A percentile compares a stretch with the other conserved stretches of the same genome.
phyloP scores from a whole-genome alignment of 1,140 invertebrate species.

The Coenobita brevimanus region DNA sequence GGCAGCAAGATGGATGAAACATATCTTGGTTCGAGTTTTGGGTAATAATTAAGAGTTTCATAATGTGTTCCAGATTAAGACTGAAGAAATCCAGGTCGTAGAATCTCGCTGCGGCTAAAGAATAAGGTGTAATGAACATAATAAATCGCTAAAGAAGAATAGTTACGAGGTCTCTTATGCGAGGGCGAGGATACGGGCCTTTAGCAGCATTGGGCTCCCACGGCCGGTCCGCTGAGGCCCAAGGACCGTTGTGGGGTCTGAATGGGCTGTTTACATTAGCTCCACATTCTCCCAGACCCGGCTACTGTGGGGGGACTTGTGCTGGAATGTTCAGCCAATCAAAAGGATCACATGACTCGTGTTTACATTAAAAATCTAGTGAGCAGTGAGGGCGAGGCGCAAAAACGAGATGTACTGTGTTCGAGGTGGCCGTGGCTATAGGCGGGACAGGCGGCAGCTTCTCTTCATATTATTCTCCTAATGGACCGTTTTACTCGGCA shows the following conservation, averaged over 20 bases:
- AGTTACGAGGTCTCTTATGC: no score
- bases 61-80: no score
- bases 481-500: neutral
- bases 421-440: neutral
- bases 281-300: constrained; percentile 32
- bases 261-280: constrained; percentile 60
- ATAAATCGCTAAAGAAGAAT: no score
- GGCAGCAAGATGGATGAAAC: no score
- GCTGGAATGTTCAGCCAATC: constrained; percentile 58
- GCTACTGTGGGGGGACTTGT: constrained; percentile 56
- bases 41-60: no score
- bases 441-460: neutral
- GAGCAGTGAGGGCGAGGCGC: constrained; percentile 10
- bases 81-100: no score
- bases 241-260: constrained; percentile 51
- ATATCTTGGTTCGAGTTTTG: no score
- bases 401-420: constrained; percentile 26
- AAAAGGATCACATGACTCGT: constrained; percentile 61
- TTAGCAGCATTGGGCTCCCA: constrained; percentile 40
- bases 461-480: neutral
- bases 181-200: neutral
- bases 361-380: constrained; percentile 61
- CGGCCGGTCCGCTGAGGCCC: constrained; percentile 25
- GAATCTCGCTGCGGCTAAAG: no score
- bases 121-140: no score